Conservation (phyloP, 2,797 vertebrate species). For the Masticophis lateralis region DNA sequence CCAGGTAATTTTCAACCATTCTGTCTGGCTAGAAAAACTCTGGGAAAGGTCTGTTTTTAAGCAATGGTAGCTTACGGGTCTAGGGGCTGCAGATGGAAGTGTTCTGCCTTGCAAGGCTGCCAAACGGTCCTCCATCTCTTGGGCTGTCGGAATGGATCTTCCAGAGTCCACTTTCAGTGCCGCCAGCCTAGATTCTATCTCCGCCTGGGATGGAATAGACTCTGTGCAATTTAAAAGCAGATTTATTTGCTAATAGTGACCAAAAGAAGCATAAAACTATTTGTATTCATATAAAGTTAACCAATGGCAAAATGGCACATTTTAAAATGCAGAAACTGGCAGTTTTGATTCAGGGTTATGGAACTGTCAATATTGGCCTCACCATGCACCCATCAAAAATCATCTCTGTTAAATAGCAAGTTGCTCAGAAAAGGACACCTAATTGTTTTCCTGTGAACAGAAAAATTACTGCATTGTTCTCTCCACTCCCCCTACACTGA, state of each 20-base stretch:
- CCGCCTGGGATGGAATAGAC: slow-evolving; percentile 83
- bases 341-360: neutral
- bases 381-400: neutral
- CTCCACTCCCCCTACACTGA: neutral
- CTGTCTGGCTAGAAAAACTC: neutral
- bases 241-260: neutral
- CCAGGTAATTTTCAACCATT: neutral
- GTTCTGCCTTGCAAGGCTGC: slow-evolving; percentile 80
- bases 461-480: neutral
- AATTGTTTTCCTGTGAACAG: neutral
- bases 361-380: neutral
- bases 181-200: slow-evolving; percentile 88
- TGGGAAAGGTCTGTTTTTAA: neutral
- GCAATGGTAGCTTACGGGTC: slow-evolving; percentile 71
- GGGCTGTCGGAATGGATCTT: slow-evolving; percentile 75
- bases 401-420: neutral
- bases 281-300: neutral
- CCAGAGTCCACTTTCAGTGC: slow-evolving; percentile 78
- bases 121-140: slow-evolving; percentile 88
- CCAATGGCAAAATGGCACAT: neutral
- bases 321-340: neutral
- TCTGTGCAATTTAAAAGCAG: slow-evolving; percentile 71
- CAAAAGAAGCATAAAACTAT: neutral
- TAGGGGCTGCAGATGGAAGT: slow-evolving; percentile 74
- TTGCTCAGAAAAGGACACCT: neutral